Evolutionary conservation across 2,888 invertebrate genomes (phyloP).

Genomic region (Philonicus albiceps): DNA sequence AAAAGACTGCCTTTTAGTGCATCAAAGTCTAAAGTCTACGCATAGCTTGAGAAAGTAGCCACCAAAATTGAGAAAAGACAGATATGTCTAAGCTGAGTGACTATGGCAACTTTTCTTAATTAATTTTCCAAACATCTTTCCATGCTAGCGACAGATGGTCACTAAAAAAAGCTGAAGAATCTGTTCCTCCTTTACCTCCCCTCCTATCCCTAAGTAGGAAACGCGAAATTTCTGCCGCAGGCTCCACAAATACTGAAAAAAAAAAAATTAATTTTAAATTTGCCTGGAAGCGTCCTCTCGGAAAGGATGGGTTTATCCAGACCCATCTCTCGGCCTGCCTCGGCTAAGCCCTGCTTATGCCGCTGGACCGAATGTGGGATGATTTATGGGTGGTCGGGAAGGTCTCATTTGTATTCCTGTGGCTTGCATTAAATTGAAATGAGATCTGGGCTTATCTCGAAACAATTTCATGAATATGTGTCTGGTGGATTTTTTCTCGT

Average conservation of each 20-base stretch:
- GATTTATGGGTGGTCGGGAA: conserved; percentile 37
- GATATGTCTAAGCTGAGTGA: neutral
- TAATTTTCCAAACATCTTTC: conserved; percentile 5
- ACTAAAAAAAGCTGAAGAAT: neutral
- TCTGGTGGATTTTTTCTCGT: neutral
- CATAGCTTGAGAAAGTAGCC: neutral
- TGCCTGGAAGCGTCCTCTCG: neutral
- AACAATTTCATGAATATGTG: conserved; percentile 39
- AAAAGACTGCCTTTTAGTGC: neutral
- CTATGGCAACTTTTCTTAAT: conserved; percentile 30
- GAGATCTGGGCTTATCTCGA: conserved; percentile 42
- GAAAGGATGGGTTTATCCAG: neutral
- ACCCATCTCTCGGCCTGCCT: neutral
- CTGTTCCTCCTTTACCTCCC: neutral
- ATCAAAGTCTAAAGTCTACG: neutral
- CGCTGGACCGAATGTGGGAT: conserved; percentile 26
- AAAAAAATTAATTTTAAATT: conserved; percentile 39
- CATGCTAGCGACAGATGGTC: conserved; percentile 19
- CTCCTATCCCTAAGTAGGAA: no score
- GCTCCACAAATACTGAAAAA: neutral
- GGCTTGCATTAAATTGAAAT: conserved; percentile 43
- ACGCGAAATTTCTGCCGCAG: neutral
- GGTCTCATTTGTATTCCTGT: conserved; percentile 42
- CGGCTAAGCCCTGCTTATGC: neutral
- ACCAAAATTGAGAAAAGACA: neutral